Conservation (phyloP, 2,888 invertebrate genomes). For the Pachymerium ferrugineum region DNA sequence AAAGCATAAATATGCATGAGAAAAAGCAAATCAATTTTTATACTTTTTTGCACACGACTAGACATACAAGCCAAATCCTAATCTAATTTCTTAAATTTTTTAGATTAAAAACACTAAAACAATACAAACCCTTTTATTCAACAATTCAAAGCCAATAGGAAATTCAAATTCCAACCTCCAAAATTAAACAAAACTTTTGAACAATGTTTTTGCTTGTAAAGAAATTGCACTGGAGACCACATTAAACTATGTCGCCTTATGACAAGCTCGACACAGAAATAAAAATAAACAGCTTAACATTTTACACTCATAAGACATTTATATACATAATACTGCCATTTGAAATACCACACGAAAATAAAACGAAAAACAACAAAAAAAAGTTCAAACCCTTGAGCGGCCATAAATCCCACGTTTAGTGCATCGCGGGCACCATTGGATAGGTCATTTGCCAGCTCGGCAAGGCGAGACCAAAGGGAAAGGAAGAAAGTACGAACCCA, state of each 20-base stretch:
- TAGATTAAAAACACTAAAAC: too few species aligned
- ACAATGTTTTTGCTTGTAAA: too few species aligned
- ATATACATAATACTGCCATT: background rate
- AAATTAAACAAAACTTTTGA: too few species aligned
- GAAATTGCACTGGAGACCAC: background rate
- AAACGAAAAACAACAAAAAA: constrained; percentile 16
- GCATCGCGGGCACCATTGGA: background rate
- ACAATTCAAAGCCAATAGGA: too few species aligned
- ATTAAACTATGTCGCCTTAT: background rate
- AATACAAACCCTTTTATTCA: too few species aligned
- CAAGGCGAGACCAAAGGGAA: constrained; percentile 7
- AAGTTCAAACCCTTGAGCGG: background rate
- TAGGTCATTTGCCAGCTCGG: constrained; percentile 17
- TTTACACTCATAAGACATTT: background rate
- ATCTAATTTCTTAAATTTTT: too few species aligned
- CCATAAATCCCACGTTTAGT: constrained; percentile 5
- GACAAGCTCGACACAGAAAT: too few species aligned
- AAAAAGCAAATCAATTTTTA: too few species aligned
- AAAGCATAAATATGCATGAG: too few species aligned
- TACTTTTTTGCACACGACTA: too few species aligned
- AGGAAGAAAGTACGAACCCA: constrained; percentile 5
- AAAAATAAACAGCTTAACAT: background rate
- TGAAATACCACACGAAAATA: background rate
- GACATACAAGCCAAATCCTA: too few species aligned
- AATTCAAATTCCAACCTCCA: too few species aligned